Conservation (phyloP, 2,888 invertebrate genomes). For the Marasmarcha lunaedactyla region DNA sequence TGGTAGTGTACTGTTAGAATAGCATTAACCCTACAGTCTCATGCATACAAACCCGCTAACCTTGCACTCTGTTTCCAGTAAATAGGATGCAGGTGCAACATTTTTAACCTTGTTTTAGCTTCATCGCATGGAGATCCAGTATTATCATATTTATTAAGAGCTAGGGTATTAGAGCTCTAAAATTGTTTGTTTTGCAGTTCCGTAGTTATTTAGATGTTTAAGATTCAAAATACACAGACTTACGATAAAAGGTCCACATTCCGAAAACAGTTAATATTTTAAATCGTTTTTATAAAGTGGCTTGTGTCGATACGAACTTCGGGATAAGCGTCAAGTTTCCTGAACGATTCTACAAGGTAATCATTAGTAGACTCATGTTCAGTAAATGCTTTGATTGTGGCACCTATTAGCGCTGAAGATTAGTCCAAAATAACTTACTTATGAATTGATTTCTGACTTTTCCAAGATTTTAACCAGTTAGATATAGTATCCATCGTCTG, state of each 20-base stretch:
- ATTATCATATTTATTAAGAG: slow-evolving; percentile 9
- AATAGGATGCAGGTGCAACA: too few relatives aligned
- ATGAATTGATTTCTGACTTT: slow-evolving; percentile 4
- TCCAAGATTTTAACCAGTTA: slow-evolving; percentile 2
- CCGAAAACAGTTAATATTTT: slow-evolving; percentile 7
- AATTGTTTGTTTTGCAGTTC: slow-evolving; percentile 7
- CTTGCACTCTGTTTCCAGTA: too few relatives aligned
- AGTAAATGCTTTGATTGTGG: too few relatives aligned
- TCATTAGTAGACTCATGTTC: slow-evolving; percentile 5
- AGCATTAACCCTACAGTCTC: too few relatives aligned
- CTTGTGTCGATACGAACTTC: slow-evolving; percentile 7
- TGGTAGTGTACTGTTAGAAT: too few relatives aligned
- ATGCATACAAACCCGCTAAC: too few relatives aligned
- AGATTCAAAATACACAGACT: too few relatives aligned
- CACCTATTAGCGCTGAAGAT: too few relatives aligned
- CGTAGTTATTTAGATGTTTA: slow-evolving; percentile 7
- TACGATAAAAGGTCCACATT: slow-evolving; percentile 9
- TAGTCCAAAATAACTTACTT: slow-evolving; percentile 9
- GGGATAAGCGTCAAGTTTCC: slow-evolving; percentile 5
- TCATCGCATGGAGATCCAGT: slow-evolving; percentile 7
- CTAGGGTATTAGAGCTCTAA: too few relatives aligned
- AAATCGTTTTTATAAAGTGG: slow-evolving; percentile 8
- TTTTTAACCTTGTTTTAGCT: slow-evolving; percentile 9
- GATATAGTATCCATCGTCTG: slow-evolving; percentile 6
- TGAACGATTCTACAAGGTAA: slow-evolving; percentile 8